These are phyloP conservation scores for Coleophora deauratella DNA, from an alignment of 2,888 invertebrate species.

Conservation along the genomic window DNA sequence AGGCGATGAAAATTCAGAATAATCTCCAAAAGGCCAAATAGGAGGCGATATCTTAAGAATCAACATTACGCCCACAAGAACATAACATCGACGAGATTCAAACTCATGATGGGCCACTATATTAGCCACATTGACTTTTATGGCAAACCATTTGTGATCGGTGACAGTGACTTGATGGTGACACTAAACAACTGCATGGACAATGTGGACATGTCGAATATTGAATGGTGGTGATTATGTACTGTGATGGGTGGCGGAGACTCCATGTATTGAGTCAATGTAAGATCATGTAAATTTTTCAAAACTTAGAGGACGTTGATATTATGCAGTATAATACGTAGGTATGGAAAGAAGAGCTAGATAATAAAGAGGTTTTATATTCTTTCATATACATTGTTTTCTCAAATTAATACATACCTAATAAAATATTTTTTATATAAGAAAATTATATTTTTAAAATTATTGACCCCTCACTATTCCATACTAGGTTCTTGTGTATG, in stretches of 20 bases:
- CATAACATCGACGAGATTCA: slow-evolving; percentile 42
- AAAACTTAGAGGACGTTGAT: no score
- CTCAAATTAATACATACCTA: no score
- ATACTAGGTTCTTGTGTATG: no score
- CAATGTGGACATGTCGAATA: slow-evolving; percentile 29
- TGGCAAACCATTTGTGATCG: slow-evolving; percentile 45
- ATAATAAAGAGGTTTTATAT: no score
- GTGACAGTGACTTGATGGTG: slow-evolving; percentile 41
- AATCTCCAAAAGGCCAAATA: slow-evolving; percentile 24
- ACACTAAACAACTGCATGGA: slow-evolving; percentile 27
- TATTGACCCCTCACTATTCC: no score
- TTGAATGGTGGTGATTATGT: slow-evolving; percentile 37
- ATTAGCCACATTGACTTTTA: slow-evolving; percentile 55
- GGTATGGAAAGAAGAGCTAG: no score
- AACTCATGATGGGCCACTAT: slow-evolving; percentile 47
- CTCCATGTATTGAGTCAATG: neutral
- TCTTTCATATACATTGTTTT: no score
- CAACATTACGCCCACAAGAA: slow-evolving; percentile 52
- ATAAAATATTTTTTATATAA: no score
- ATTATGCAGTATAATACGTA: no score
- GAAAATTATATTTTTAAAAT: no score
- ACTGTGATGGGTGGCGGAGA: slow-evolving; percentile 20
- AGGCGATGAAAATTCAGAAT: slow-evolving; percentile 21
- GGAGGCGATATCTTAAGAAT: slow-evolving; percentile 47
- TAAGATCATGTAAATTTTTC: no score